Evolutionary conservation across 2,797 vertebrate genomes (phyloP).

Genomic region (Neosilurus mollespiculum): DNA sequence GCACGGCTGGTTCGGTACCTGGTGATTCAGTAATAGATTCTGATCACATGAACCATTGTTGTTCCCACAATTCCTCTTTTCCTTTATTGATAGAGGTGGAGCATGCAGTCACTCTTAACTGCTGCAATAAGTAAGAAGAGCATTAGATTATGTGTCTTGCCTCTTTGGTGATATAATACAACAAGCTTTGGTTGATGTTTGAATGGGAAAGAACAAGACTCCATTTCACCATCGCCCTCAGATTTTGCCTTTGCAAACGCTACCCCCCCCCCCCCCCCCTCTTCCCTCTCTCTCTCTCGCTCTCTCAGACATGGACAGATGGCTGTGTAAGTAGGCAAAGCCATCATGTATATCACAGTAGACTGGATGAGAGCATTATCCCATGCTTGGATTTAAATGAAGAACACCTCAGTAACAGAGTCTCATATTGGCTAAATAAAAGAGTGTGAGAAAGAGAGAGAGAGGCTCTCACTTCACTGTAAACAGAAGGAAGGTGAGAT

Average conservation of each 20-base stretch:
- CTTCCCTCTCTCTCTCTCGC: not conserved
- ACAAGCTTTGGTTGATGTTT: not conserved
- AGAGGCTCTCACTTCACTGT: not conserved
- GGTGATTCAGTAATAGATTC: slow-evolving; percentile 20
- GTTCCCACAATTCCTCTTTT: not conserved
- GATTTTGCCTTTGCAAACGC: not conserved
- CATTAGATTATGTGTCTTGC: slow-evolving; percentile 14
- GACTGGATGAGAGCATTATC: not conserved
- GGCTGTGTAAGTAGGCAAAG: slow-evolving; percentile 13
- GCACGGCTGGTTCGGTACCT: slow-evolving; percentile 21
- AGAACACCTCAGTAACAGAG: not conserved
- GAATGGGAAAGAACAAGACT: not conserved
- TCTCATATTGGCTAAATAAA: slow-evolving; percentile 2
- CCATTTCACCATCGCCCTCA: not conserved
- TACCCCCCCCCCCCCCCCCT: not conserved
- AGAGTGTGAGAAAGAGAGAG: not conserved
- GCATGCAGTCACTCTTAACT: not conserved
- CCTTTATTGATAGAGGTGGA: not conserved
- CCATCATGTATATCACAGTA: not conserved
- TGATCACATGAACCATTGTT: slow-evolving; percentile 15
- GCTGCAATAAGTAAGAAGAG: slow-evolving; percentile 30
- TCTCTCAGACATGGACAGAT: slow-evolving; percentile 40
- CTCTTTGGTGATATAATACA: not conserved
- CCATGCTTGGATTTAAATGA: slow-evolving; percentile 1
- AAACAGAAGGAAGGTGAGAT: not conserved